Evolutionary conservation across 2,797 vertebrate species (phyloP).

Genomic region (Gorsachius magnificus): DNA sequence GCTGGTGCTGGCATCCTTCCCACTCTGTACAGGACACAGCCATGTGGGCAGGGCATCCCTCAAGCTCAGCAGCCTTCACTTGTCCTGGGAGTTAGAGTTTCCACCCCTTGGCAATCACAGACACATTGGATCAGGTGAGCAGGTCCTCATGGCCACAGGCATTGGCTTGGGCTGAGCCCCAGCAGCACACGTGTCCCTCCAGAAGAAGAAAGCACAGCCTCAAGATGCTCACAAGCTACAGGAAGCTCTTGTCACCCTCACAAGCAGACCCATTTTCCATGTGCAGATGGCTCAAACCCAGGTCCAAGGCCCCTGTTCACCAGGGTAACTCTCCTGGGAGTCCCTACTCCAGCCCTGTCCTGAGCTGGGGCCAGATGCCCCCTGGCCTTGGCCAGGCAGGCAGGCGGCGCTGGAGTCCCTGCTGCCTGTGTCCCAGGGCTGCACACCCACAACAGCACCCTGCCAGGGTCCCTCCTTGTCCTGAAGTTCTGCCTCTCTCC

Average conservation of each 20-base stretch:
- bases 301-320: fast-evolving
- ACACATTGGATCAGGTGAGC: background rate
- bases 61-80: background rate
- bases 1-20: constrained; percentile 32
- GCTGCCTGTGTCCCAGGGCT: background rate
- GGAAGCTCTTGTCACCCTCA: background rate
- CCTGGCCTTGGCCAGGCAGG: background rate
- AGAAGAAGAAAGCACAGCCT: background rate
- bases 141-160: background rate
- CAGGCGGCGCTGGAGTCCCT: background rate
- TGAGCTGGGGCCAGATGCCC: background rate
- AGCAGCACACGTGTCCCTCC: background rate
- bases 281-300: background rate
- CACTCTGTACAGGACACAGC: background rate
- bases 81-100: background rate
- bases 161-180: background rate
- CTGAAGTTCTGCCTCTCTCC: background rate
- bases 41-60: background rate
- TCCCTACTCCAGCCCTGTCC: background rate
- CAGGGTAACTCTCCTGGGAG: background rate
- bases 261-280: background rate
- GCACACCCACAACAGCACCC: background rate
- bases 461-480: background rate
- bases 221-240: background rate
- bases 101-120: background rate